A percentile compares a stretch with the other conserved stretches of the same genome.
Conservation (phyloP, 2,113 vertebrate species). For the Reinhardtius hippoglossoides region DNA sequence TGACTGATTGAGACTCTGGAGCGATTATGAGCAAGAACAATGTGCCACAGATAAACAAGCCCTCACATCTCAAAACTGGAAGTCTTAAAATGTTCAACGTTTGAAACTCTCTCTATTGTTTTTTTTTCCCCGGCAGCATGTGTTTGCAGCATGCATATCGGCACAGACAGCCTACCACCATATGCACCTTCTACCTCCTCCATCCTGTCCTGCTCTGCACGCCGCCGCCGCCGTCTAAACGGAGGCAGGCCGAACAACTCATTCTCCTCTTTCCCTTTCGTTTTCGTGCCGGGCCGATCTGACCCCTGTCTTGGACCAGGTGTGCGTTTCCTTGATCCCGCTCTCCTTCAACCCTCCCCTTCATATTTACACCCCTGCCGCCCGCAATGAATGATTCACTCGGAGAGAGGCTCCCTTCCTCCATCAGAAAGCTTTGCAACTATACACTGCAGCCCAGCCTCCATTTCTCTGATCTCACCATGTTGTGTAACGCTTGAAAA, state of each 20-base stretch:
- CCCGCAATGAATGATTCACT: slow-evolving; percentile 84
- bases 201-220: slow-evolving; percentile 53
- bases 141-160: slow-evolving; percentile 50
- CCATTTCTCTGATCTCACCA: slow-evolving; percentile 82
- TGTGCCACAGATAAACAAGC: slow-evolving; percentile 79
- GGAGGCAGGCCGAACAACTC: slow-evolving; percentile 69
- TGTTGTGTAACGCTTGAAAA: slow-evolving; percentile 86
- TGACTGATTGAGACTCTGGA: slow-evolving; percentile 73
- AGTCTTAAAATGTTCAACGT: slow-evolving; percentile 66
- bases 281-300: slow-evolving; percentile 73
- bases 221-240: slow-evolving; percentile 62
- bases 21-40: slow-evolving; percentile 76
- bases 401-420: slow-evolving; percentile 76
- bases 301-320: slow-evolving; percentile 80
- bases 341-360: slow-evolving; percentile 74
- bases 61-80: slow-evolving; percentile 78
- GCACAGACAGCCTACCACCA: slow-evolving; percentile 66
- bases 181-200: slow-evolving; percentile 70
- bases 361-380: slow-evolving; percentile 77
- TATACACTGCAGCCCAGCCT: slow-evolving; percentile 74
- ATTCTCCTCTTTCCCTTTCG: slow-evolving; percentile 56
- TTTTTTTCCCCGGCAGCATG: slow-evolving; percentile 52
- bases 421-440: slow-evolving; percentile 77
- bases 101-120: slow-evolving; percentile 65
- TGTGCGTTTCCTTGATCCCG: slow-evolving; percentile 77